Conservation (phyloP, 2,888 invertebrate species). For the Geotrupes spiniger region DNA sequence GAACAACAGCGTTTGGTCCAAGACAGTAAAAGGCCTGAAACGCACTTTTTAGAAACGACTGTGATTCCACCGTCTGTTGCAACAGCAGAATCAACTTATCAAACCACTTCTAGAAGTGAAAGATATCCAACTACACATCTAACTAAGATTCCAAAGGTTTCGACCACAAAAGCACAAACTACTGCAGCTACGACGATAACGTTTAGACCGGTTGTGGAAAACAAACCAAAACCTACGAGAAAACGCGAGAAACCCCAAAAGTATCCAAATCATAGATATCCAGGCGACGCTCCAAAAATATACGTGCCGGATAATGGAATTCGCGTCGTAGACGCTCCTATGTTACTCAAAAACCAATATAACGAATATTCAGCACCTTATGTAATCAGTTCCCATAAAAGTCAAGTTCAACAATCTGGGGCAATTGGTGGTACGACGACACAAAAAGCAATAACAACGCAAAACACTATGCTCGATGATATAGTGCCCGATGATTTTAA, state of each 20-base stretch:
- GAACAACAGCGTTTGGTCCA: background rate
- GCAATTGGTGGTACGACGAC: too few species aligned
- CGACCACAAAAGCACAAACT: slow-evolving; percentile 4
- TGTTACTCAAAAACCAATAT: slow-evolving; percentile 8
- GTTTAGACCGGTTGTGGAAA: slow-evolving; percentile 8
- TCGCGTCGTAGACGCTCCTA: slow-evolving; percentile 22
- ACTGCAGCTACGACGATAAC: background rate
- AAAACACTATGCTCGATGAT: slow-evolving; percentile 14
- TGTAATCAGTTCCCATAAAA: too few species aligned
- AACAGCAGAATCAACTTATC: slow-evolving; percentile 2
- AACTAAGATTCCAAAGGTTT: background rate
- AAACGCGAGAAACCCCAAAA: slow-evolving; percentile 21
- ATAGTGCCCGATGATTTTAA: slow-evolving; percentile 30
- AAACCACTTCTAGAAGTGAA: background rate
- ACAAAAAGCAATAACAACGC: slow-evolving; percentile 5
- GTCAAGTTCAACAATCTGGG: too few species aligned
- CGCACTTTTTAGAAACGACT: slow-evolving; percentile 7
- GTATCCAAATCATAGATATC: slow-evolving; percentile 42
- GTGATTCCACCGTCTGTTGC: too few species aligned
- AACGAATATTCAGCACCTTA: slow-evolving; percentile 18
- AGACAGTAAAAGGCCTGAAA: background rate
- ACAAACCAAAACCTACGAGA: slow-evolving; percentile 13
- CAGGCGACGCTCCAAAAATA: slow-evolving; percentile 29
- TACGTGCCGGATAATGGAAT: slow-evolving; percentile 19
- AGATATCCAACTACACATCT: background rate